These are phyloP conservation scores for Arctopsyche grandis DNA, from an alignment of 1,140 invertebrate genomes.

Conservation along the genomic window DNA sequence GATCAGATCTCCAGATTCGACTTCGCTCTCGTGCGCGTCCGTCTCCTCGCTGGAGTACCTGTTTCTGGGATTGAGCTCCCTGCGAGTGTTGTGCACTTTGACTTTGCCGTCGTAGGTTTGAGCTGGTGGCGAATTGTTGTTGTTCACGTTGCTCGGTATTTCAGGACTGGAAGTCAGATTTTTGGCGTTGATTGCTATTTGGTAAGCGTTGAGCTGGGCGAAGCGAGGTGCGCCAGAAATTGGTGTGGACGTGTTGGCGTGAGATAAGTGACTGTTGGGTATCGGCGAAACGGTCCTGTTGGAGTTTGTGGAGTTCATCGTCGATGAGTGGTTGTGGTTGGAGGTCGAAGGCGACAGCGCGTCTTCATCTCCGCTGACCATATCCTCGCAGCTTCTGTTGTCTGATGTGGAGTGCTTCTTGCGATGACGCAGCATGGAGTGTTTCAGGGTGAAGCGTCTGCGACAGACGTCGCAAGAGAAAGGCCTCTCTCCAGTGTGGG, in stretches of 20 bases:
- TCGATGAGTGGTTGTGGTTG: conserved; percentile 41
- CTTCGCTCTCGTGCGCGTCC: conserved; percentile 64
- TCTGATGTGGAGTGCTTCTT: conserved; percentile 78
- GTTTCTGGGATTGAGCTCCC: conserved; percentile 59
- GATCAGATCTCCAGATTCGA: conserved; percentile 79
- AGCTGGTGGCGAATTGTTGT: conserved; percentile 64
- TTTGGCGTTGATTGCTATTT: conserved; percentile 56
- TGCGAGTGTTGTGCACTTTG: conserved; percentile 58
- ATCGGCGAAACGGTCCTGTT: conserved; percentile 21
- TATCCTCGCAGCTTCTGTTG: conserved; percentile 60
- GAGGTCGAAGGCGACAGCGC: conserved; percentile 57
- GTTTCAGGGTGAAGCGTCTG: conserved; percentile 89
- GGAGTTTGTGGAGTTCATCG: conserved; percentile 22
- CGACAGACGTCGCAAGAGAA: conserved; percentile 85
- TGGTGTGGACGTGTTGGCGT: conserved; percentile 44
- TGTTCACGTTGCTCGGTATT: conserved; percentile 66
- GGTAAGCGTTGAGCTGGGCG: conserved; percentile 53
- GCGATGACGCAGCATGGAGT: conserved; percentile 90
- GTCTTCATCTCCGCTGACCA: conserved; percentile 66
- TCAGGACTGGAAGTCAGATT: conserved; percentile 54
- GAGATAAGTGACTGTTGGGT: conserved; percentile 4
- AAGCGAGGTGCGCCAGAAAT: conserved; percentile 33
- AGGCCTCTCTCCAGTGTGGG: conserved; percentile 84
- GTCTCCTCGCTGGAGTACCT: conserved; percentile 62
- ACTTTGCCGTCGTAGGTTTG: conserved; percentile 67